Evolutionary conservation across 2,797 vertebrate species (phyloP).

Genomic region (Rhinophrynus dorsalis): DNA sequence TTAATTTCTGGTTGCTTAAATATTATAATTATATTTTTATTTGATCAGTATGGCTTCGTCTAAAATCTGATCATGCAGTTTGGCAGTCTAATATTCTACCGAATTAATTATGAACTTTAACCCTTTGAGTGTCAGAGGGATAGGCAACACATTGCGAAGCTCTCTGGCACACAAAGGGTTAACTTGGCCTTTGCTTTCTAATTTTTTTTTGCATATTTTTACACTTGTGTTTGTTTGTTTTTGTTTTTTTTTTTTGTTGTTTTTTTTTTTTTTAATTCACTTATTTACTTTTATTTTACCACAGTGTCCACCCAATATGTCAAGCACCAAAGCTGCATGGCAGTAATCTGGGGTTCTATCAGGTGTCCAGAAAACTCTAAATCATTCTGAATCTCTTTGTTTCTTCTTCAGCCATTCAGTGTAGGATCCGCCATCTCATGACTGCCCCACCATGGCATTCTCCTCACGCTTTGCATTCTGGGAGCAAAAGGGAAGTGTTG

Average conservation of each 20-base stretch:
- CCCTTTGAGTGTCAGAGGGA: too few relatives aligned
- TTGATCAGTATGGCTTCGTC: too few relatives aligned
- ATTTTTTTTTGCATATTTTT: background rate
- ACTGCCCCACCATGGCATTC: slow-evolving; percentile 86
- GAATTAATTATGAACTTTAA: too few relatives aligned
- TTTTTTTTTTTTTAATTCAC: background rate
- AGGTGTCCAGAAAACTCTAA: slow-evolving; percentile 48
- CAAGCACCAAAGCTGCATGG: slow-evolving; percentile 45
- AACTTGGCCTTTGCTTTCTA: too few relatives aligned
- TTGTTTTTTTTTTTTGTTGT: background rate
- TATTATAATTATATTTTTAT: too few relatives aligned
- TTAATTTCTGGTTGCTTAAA: too few relatives aligned
- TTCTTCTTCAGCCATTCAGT: slow-evolving; percentile 62
- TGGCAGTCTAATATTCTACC: too few relatives aligned
- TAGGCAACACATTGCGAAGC: too few relatives aligned
- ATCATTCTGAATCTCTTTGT: slow-evolving; percentile 56
- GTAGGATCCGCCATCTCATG: slow-evolving; percentile 69
- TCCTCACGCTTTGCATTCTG: slow-evolving; percentile 98
- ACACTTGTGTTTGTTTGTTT: background rate
- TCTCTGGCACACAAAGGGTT: too few relatives aligned
- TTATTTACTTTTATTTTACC: slow-evolving; percentile 38
- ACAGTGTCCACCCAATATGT: slow-evolving; percentile 42
- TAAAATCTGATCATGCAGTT: too few relatives aligned
- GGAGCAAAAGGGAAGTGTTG: slow-evolving; percentile 97
- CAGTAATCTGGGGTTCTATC: slow-evolving; percentile 15